phyloP scores from a whole-genome alignment of 2,888 invertebrate genomes.

The Hemithea aestivaria region DNA sequence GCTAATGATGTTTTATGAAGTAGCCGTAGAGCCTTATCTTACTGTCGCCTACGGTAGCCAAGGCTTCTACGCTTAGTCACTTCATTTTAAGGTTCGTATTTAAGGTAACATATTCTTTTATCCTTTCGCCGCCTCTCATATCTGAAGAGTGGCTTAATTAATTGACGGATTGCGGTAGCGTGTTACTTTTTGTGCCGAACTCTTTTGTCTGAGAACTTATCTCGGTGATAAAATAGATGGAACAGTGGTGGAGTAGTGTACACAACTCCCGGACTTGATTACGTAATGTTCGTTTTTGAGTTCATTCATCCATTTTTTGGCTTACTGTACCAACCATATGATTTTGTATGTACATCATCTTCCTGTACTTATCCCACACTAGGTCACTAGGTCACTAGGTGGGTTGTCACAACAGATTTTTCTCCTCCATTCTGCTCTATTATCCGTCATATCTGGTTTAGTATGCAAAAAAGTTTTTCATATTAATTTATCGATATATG shows the following conservation, averaged over 20 bases:
- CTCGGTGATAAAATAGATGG: conserved; percentile 36
- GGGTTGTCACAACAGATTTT: no score
- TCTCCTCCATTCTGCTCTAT: no score
- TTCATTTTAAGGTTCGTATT: conserved; percentile 33
- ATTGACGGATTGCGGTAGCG: conserved; percentile 68
- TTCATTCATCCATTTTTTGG: no score
- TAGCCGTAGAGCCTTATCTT: conserved; percentile 59
- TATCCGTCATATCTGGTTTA: no score
- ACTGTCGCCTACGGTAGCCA: conserved; percentile 69
- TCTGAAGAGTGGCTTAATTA: conserved; percentile 62
- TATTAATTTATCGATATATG: no score
- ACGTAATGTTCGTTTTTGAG: no score
- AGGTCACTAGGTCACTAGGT: no score
- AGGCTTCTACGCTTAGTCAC: conserved; percentile 36
- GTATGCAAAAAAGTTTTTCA: no score
- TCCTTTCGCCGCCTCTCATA: conserved; percentile 65
- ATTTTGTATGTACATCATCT: no score
- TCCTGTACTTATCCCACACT: no score
- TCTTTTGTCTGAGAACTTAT: conserved; percentile 57
- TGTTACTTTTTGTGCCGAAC: conserved; percentile 56
- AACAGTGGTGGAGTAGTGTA: not conserved
- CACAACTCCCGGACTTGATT: no score
- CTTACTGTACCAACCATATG: no score
- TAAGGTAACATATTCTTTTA: conserved; percentile 43
- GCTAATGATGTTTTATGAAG: conserved; percentile 77